Percentiles rank a stretch among this genome's conserved stretches.
These are phyloP conservation scores for Trematocara nigrifrons DNA, from an alignment of 2,113 vertebrate genomes.

Conservation along the genomic window DNA sequence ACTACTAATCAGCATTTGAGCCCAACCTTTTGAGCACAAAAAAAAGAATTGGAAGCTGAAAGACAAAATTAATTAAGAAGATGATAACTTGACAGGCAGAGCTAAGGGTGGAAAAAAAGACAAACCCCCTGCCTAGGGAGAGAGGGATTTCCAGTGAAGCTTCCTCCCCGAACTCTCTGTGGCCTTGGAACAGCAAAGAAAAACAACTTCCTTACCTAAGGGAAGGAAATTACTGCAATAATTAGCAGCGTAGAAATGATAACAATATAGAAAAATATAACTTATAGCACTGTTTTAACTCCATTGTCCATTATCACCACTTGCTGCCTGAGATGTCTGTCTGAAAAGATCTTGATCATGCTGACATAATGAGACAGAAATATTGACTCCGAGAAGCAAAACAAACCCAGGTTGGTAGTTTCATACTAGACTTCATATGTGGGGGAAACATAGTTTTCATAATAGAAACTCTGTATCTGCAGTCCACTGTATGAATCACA, in stretches of 20 bases:
- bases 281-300: constrained; percentile 78
- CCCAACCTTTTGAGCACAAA: constrained; percentile 49
- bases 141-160: constrained; percentile 44
- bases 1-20: constrained; percentile 67
- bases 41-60: constrained; percentile 54
- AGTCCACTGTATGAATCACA: neutral
- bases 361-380: constrained; percentile 12
- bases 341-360: constrained; percentile 66
- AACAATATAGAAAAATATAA: constrained; percentile 70
- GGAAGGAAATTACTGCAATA: constrained; percentile 73
- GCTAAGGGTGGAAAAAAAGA: constrained; percentile 48
- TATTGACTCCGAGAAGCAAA: neutral
- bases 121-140: constrained; percentile 46
- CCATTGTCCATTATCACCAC: constrained; percentile 73
- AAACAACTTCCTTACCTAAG: constrained; percentile 73
- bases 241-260: constrained; percentile 71
- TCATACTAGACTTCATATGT: neutral
- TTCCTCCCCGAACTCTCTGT: constrained; percentile 58
- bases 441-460: neutral
- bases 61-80: neutral
- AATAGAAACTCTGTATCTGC: neutral
- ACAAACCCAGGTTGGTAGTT: neutral
- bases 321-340: constrained; percentile 73
- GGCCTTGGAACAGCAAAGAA: constrained; percentile 64
- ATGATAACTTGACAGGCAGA: constrained; percentile 39